Conservation (phyloP, 1,140 invertebrate species). For the Wasmannia auropunctata region DNA sequence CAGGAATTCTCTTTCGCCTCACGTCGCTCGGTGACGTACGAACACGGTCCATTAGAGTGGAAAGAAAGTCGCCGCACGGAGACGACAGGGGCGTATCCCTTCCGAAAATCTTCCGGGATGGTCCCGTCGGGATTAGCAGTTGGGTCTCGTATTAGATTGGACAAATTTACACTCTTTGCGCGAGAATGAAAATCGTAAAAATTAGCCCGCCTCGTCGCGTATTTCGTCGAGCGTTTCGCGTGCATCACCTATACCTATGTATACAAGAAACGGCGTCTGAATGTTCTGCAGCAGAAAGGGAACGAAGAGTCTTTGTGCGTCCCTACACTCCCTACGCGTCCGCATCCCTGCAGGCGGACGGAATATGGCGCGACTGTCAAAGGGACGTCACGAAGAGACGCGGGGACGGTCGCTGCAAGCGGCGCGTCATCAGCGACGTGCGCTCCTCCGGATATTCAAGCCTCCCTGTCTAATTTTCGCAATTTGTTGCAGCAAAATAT, state of each 20-base stretch:
- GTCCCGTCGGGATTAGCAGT: not conserved
- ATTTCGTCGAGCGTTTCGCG: not conserved
- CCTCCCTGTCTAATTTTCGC: conserved; percentile 79
- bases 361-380: not conserved
- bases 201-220: not conserved
- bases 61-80: conserved; percentile 2
- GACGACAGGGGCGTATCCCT: conserved; percentile 3
- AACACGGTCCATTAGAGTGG: conserved; percentile 32
- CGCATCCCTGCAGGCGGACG: not conserved
- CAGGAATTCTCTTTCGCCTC: conserved; percentile 22
- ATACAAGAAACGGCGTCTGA: not conserved
- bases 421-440: not conserved
- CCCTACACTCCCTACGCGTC: not conserved
- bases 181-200: not conserved
- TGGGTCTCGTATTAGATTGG: not conserved
- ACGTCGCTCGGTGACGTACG: conserved; percentile 35
- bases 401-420: conserved; percentile 5
- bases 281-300: not conserved
- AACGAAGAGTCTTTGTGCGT: not conserved
- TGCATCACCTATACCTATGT: too few relatives aligned
- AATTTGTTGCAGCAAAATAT: conserved; percentile 78
- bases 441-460: conserved; percentile 69
- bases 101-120: not conserved
- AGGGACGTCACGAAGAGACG: not conserved
- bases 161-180: not conserved